Base-by-base conservation (phyloP, 2,888 invertebrate genomes). In the Ephialtes manifestator region DNA sequence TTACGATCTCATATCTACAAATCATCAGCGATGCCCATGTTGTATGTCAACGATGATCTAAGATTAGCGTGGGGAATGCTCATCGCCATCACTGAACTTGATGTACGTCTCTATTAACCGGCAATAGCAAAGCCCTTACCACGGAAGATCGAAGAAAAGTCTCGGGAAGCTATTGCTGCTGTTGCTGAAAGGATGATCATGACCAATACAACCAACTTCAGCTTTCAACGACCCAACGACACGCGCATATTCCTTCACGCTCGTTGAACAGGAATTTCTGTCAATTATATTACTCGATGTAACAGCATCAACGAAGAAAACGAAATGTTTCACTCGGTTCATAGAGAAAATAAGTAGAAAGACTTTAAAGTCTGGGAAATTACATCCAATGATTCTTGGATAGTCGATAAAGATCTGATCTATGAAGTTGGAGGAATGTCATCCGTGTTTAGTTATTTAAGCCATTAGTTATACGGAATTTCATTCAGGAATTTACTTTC, bases 71-170 rank as follows among this genome's bases (percentile, higher is more conserved):
- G 35, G 55, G 63, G 78, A 83, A 65, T 65, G 72, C 72, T 72
- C 43, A 60, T 68, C 53, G 81, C 68, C 18, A 43, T 63, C 68
- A 51, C 76, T 65, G 71, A 80, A 67, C 48, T 70, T 65, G 79
- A 79, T 83, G 83, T 83, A 75, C 83, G 83, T 85, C 83, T 77
- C 83, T 83, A 85, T 79, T 76, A 76, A 80, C 71, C 48, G 65
- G 76, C 76, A 80, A 76, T 84, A 76, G 46, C 80, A 55, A 53
- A 48, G 60, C 75, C 35, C 68, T 67, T 28, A 63, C 70, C 70
- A 70, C 39, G 39, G 74, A 35, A 11, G 53, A 83, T 71, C 79
- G 24, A 48, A 63, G 70, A 83, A 83, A 55, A 39, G 67, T 58
- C 67, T 58, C 67, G 55, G 67, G 18, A 65, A 72, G 51, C 65